Percentiles rank a stretch among this genome's conserved stretches.
These are phyloP conservation scores for Onychostruthus taczanowskii DNA, from an alignment of 2,113 vertebrate genomes.

Conservation along the genomic window DNA sequence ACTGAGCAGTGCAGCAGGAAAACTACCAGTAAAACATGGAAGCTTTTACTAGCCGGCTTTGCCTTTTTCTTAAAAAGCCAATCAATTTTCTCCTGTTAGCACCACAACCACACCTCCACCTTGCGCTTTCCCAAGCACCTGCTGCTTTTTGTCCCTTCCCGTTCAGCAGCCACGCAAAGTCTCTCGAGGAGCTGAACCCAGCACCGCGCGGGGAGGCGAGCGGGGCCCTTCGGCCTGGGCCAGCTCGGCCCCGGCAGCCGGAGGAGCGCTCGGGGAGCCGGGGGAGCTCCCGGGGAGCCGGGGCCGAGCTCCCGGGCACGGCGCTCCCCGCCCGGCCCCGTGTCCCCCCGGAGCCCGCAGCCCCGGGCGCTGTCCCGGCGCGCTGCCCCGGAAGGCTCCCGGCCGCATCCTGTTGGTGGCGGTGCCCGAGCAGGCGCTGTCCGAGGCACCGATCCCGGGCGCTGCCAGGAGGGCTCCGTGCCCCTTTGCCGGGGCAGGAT, in stretches of 20 bases:
- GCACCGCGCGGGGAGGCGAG: accelerated
- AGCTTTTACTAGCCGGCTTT: neutral
- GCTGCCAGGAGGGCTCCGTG: too few species aligned
- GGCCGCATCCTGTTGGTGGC: accelerated
- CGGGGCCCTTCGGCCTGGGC: neutral
- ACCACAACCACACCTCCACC: neutral
- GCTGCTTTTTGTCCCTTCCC: neutral
- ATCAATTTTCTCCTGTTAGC: accelerated
- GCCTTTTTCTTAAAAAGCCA: neutral
- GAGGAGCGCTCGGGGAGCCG: accelerated
- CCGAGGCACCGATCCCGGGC: accelerated
- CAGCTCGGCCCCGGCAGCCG: neutral
- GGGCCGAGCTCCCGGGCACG: accelerated
- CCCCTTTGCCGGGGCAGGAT: accelerated
- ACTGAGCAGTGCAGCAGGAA: neutral
- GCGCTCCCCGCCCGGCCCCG: accelerated
- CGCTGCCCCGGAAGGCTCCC: neutral
- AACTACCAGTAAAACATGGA: neutral
- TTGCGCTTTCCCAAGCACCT: accelerated
- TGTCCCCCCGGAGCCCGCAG: too few species aligned
- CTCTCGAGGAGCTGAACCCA: neutral
- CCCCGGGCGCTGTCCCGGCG: neutral
- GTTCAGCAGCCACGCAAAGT: accelerated
- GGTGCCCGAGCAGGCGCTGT: accelerated
- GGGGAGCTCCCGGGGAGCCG: accelerated